Evolutionary conservation across 2,797 vertebrate genomes (phyloP), one percentile per base, ranked within the genome.

Genomic region (Aselliscus stoliczkanus): DNA sequence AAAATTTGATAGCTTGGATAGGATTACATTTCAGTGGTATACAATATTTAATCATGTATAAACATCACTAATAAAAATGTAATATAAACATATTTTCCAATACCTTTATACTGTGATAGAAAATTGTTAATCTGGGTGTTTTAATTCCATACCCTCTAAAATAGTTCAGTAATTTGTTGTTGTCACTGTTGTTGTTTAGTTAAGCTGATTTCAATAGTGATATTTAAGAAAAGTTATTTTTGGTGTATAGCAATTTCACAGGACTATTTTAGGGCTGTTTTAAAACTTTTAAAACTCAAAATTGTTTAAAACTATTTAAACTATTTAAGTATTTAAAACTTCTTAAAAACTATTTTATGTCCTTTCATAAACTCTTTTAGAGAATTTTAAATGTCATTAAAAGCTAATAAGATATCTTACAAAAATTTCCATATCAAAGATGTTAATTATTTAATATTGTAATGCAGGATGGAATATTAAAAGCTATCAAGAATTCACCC

Each of bases 101-200:
- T 76, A 67, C 11, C 62, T 72, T 93, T 70, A 83, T 77, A 80
- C 76, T 90, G 1, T 93, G 39, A 75, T 14, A 88, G 34, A 77
- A 89, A 84, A 56, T 27, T 64, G 67, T 79, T 90, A 54, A 90
- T 76, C 44, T 72, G 31, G n/a, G 6, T 56, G 64, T 56, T 93
- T 89, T 73, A 96, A 88, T 75, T 13, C 5, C 25, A 54, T 88
- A 87, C 34, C 7, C 20, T 96, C 44, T 88, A 95, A 87, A 88
- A 75, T 42, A 64, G 37, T 58, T 93, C 54, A 50, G 65, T 73
- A 34, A 73, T 90, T 84, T 83, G 34, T 77, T 93, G 42, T 42
- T 42, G 42, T 42, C 42, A 42, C 42, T 6, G 42, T 42, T 42
- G 42, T 42, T 80, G 13, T 56, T 60, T 91, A 81, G 18, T 23